A percentile compares a stretch with the other conserved stretches of the same genome.
Evolutionary conservation across 2,888 invertebrate species (phyloP).

Genomic region (Pseudococcus jackbeardsleyi): DNA sequence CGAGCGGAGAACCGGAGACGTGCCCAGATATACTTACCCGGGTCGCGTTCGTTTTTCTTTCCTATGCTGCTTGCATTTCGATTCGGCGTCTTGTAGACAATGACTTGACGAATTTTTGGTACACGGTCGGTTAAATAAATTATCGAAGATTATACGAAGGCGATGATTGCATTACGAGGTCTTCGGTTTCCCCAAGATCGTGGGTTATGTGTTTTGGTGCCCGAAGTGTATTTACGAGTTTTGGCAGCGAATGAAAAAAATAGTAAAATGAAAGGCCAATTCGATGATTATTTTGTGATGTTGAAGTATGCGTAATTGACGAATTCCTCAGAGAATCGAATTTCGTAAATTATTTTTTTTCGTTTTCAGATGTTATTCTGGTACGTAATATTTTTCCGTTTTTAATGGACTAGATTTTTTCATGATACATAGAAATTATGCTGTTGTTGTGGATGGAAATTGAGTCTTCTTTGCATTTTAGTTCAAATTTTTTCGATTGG

Average conservation of each 20-base stretch:
- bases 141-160: neutral
- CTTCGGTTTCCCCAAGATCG: neutral
- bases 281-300: neutral
- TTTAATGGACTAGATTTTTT: too few species aligned
- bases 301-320: neutral
- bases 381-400: too few species aligned
- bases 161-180: constrained; percentile 13
- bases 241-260: neutral
- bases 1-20: neutral
- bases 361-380: too few species aligned
- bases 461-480: too few species aligned
- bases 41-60: neutral
- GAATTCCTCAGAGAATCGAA: neutral
- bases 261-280: neutral
- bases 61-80: neutral
- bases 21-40: neutral
- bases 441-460: too few species aligned
- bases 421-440: too few species aligned
- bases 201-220: neutral
- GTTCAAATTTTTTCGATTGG: too few species aligned
- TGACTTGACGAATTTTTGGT: neutral
- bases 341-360: too few species aligned
- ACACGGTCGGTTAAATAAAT: neutral
- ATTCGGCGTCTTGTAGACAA: neutral
- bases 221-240: constrained; percentile 3